A percentile compares a stretch with the other conserved stretches of the same genome.
These are phyloP conservation scores for Hydriomena furcata DNA, from an alignment of 2,888 invertebrate species.

Conservation along the genomic window DNA sequence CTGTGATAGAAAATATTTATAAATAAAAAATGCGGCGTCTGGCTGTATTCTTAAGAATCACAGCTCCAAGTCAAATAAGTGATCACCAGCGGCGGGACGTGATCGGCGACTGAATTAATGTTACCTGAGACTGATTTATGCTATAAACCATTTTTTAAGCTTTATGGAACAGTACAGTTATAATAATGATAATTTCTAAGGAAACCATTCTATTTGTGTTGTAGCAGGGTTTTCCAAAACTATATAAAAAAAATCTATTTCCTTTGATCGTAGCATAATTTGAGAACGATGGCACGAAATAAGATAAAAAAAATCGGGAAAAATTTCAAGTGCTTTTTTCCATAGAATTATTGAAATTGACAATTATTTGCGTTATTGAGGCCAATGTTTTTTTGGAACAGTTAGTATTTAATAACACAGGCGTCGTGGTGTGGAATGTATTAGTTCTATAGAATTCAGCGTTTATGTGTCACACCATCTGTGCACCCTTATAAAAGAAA, in stretches of 20 bases:
- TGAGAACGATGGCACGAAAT: no score
- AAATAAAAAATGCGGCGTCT: slow-evolving; percentile 74
- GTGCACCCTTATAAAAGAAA: no score
- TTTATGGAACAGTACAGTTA: slow-evolving; percentile 6
- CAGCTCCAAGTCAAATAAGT: slow-evolving; percentile 78
- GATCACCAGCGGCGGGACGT: slow-evolving; percentile 75
- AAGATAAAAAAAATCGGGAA: no score
- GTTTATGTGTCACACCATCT: not conserved
- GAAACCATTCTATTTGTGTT: slow-evolving; percentile 4
- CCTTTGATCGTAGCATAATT: no score
- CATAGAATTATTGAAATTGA: not conserved
- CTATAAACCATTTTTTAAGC: slow-evolving; percentile 14
- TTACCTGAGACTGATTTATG: slow-evolving; percentile 47
- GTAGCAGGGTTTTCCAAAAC: not conserved
- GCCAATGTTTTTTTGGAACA: no score
- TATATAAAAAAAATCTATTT: no score
- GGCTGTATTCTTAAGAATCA: slow-evolving; percentile 76
- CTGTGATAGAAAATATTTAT: slow-evolving; percentile 69
- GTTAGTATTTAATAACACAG: no score
- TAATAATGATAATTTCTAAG: slow-evolving; percentile 12
- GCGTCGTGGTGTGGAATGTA: not conserved
- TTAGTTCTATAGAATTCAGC: slow-evolving; percentile 9
- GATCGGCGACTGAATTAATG: slow-evolving; percentile 58
- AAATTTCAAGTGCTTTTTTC: no score
- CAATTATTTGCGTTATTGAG: no score